Base-by-base conservation (phyloP, 1,140 invertebrate species). In the Philaenus spumarius region DNA sequence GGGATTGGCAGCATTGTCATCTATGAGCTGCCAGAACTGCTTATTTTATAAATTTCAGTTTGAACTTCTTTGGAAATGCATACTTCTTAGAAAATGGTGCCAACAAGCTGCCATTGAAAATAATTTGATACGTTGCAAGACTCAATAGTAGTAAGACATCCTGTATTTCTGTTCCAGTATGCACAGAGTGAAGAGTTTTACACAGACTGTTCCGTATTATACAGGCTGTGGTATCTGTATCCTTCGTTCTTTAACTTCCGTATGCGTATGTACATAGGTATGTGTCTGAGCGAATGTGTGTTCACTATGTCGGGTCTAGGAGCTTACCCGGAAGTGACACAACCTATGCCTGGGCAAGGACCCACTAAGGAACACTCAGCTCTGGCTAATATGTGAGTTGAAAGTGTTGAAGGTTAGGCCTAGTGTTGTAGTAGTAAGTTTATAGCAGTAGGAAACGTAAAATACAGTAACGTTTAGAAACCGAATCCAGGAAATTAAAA, bases 291-390 rank as follows among this genome's bases (percentile, higher is more conserved):
- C 0, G 94, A 97, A 72, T 90, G 88, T 71, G 86, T 90, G n/a
- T 96, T 93, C 69, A 90, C 91, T 15, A 86, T 88, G 70, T 84
- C 88, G 17, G 93, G 92, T 0, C 75, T 97, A 2, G 95, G 95
- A 7, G 90, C 89, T 2, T 98, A 97, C 75, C 95, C 95, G 0
- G 76, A 75, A 0, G 73, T 75, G 14, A 79, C 82, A 1, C 78
- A 83, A 52, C 80, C 89, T 14, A 80, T 80, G 63, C 79, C 89
- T 62, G 94, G 95, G 4, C 74, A 83, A 63, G 95, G 95, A 11
- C 94, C 95, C 1, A 63, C 67, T 7, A 61, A 17, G 14, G 58
- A 67, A 52, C 55, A 63, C 51, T 34, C 58, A 7, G 20, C 23
- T 37, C 55, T 64, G 19, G 35, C 51, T 17, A 59, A 17, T 42